Evolutionary conservation across 2,113 vertebrate genomes (phyloP).

Genomic region (Chaetodon auriga): DNA sequence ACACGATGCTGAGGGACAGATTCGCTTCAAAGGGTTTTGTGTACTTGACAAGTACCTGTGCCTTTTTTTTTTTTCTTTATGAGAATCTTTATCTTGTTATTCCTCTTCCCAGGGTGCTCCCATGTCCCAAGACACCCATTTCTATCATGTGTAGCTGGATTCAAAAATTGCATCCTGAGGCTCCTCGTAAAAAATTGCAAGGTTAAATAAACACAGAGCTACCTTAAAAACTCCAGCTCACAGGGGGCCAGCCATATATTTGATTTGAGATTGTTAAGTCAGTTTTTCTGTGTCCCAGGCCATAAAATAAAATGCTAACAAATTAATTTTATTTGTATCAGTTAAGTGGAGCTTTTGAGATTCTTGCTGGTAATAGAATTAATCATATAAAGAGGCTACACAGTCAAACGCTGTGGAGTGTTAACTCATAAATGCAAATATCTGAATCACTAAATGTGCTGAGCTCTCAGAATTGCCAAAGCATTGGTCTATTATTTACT

Average conservation of each 20-base stretch:
- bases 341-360: slow-evolving; percentile 44
- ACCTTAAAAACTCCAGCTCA: slow-evolving; percentile 8
- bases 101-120: slow-evolving; percentile 20
- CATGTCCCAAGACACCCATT: slow-evolving; percentile 42
- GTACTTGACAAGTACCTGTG: slow-evolving; percentile 38
- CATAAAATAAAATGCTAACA: slow-evolving; percentile 37
- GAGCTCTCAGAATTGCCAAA: slow-evolving; percentile 30
- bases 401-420: slow-evolving; percentile 10
- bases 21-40: slow-evolving; percentile 43
- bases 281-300: slow-evolving; percentile 5
- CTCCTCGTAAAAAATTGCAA: slow-evolving; percentile 24
- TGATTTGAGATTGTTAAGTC: slow-evolving; percentile 14
- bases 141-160: slow-evolving; percentile 41
- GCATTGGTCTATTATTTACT: slow-evolving; percentile 44
- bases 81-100: slow-evolving; percentile 47
- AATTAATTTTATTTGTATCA: slow-evolving; percentile 41
- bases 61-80: slow-evolving; percentile 14
- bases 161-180: slow-evolving; percentile 37
- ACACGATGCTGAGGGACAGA: slow-evolving; percentile 28
- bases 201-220: slow-evolving; percentile 41
- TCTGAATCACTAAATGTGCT: slow-evolving; percentile 41
- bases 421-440: slow-evolving; percentile 53
- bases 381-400: slow-evolving; percentile 32
- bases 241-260: not conserved
- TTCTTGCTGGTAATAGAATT: slow-evolving; percentile 7